A percentile compares a stretch with the other conserved stretches of the same genome.
Evolutionary conservation across 2,113 vertebrate species (phyloP).

Genomic region (Anhinga rufa): DNA sequence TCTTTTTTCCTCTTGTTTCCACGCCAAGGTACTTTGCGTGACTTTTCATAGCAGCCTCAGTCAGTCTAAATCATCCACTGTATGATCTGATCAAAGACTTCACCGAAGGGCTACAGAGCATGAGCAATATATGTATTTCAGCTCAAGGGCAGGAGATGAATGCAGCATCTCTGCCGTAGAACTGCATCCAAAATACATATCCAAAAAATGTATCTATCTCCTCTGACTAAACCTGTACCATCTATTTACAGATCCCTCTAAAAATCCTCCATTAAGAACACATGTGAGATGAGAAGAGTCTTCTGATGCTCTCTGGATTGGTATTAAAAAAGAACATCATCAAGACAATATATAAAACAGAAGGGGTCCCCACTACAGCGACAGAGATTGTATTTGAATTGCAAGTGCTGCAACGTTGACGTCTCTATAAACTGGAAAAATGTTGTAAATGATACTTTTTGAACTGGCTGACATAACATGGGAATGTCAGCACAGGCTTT

Average conservation of each 20-base stretch:
- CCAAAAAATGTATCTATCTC: not conserved
- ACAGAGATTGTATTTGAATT: not conserved
- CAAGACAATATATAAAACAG: not conserved
- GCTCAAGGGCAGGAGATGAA: not conserved
- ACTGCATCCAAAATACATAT: not conserved
- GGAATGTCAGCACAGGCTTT: conserved; percentile 47
- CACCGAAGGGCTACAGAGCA: not conserved
- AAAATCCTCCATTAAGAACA: conserved; percentile 79
- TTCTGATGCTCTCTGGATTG: not conserved
- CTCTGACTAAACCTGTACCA: not conserved
- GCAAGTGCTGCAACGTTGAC: not conserved
- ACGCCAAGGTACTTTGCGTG: not conserved
- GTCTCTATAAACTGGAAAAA: not conserved
- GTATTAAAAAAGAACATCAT: not conserved
- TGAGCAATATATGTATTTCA: not conserved
- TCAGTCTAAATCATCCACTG: not conserved
- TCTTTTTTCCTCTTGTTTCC: not conserved
- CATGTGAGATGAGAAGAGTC: conserved; percentile 69
- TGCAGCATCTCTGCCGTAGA: not conserved
- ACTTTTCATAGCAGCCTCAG: not conserved
- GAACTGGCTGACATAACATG: conserved; percentile 16
- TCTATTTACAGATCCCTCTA: conserved; percentile 74
- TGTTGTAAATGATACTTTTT: not conserved
- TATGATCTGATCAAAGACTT: not conserved
- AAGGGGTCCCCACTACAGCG: not conserved